Evolutionary conservation across 2,888 invertebrate genomes (phyloP), one percentile per base, ranked within the genome.

Genomic region (Synanthedon formicaeformis): DNA sequence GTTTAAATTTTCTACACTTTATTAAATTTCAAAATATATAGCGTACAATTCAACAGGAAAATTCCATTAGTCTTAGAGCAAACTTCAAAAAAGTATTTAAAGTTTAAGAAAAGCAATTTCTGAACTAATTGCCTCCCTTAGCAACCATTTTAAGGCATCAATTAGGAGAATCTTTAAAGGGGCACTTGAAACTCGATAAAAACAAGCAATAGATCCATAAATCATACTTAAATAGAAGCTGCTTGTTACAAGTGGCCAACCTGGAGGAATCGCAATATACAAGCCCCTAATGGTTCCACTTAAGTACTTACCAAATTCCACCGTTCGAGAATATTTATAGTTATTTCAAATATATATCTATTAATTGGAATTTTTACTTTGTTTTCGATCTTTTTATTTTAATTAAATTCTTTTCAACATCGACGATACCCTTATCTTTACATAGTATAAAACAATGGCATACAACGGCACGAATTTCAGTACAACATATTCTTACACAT

Each of bases 161-260:
- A 67, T 76, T 69, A 67, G 60, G 63, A 62, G 58, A 68, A 63
- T 67, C 68, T 71, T 71, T 65, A 70, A 61, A 60, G 16, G 63
- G 59, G 70, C 78, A 78, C 79, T 80, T 73, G 74, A 78, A 69
- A 59, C 65, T 60, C 64, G 34, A 69, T 62, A 67, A 57, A 65
- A 61, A 61, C 63, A 67, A 12, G 49, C 49, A 45, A 34, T 45
- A n/a, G n/a, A 45, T 60, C 63, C 69, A 76, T 80, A 80, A 80
- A 80, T 80, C 71, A 79, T 68, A 65, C 66, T 65, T 71, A 81
- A 80, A 76, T 72, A 78, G 77, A 75, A 58, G 67, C 66, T 71
- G 66, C 56, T 63, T 71, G 66, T 55, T 63, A 69, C 64, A 72
- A 77, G 77, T 70, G 58, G 57, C 56, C 64, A 64, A 14, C 57